phyloP scores from a whole-genome alignment of 2,113 vertebrate genomes.

The Rattus norvegicus region GRCr8 NC_086027.1:19593001-19593500 shows the following conservation, averaged over 20 bases:
- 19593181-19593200: neutral
- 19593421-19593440: fast-evolving
- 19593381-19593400: neutral
- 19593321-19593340: neutral
- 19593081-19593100: fast-evolving
- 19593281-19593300: neutral
- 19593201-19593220: neutral
- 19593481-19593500: neutral
- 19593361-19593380: neutral
- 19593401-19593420: neutral
- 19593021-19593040: neutral
- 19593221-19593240: neutral
- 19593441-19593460: fast-evolving
- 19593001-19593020: fast-evolving
- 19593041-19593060: neutral
- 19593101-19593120: neutral
- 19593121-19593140: neutral
- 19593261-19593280: fast-evolving
- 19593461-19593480: neutral
- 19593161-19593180: slow-evolving; percentile 9
- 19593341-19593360: neutral
- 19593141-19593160: neutral
- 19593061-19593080: neutral
- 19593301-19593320: neutral
- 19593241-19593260: neutral